Percentiles rank a stretch among this genome's conserved stretches.
These are phyloP conservation scores for Patagioenas fasciata DNA, from an alignment of 2,113 vertebrate species.

Conservation along the genomic window DNA sequence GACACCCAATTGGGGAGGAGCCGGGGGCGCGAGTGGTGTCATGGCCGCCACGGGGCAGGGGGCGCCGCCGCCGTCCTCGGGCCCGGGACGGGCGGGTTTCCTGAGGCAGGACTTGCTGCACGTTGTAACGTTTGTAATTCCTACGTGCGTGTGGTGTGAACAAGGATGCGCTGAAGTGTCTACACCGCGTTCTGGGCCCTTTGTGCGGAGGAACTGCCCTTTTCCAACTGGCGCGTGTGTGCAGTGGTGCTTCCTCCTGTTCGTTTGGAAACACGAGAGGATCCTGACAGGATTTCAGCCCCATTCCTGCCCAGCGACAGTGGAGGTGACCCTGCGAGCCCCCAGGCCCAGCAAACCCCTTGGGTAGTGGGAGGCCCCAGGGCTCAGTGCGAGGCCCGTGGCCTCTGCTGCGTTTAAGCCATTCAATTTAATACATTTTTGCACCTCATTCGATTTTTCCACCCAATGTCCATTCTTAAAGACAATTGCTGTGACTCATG, in stretches of 20 bases:
- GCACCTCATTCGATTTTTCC: accelerated
- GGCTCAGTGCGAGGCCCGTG: not conserved
- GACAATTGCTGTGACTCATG: accelerated
- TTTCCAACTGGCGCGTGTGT: accelerated
- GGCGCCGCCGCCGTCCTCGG: no score
- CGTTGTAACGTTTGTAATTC: accelerated
- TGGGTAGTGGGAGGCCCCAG: accelerated
- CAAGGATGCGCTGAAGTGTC: not conserved
- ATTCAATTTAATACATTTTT: accelerated
- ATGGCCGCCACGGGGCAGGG: not conserved
- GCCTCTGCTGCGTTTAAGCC: accelerated
- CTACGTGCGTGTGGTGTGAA: no score
- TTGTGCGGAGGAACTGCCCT: not conserved
- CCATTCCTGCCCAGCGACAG: not conserved
- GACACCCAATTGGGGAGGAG: not conserved
- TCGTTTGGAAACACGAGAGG: no score
- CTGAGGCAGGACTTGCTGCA: accelerated
- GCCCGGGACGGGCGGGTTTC: not conserved
- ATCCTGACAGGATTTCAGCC: not conserved
- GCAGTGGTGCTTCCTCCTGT: accelerated
- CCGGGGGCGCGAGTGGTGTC: accelerated
- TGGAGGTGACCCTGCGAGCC: not conserved
- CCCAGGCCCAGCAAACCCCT: not conserved
- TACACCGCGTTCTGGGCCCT: accelerated
- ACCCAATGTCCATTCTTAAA: accelerated